Conservation (phyloP, 2,113 vertebrate species). For the Formicarius rufipectus region DNA sequence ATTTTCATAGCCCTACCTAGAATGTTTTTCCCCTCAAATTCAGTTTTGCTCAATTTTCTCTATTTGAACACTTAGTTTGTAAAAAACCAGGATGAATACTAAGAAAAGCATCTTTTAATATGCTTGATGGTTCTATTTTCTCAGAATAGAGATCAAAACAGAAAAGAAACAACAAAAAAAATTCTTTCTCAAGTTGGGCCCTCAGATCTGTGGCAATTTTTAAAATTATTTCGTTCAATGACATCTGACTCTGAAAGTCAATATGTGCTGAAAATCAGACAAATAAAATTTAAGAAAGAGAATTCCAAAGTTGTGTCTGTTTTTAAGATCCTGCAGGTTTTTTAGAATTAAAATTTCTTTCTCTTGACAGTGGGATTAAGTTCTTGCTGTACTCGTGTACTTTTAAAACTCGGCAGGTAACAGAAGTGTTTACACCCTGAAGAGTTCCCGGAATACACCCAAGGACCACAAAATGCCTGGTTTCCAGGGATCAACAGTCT, state of each 20-base stretch:
- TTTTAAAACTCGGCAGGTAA: not conserved
- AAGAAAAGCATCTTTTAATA: not conserved
- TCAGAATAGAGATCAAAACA: not conserved
- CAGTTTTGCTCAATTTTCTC: not conserved
- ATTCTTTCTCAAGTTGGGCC: not conserved
- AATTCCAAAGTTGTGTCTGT: not conserved
- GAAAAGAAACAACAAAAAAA: not conserved
- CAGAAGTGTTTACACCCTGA: not conserved
- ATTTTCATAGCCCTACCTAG: not conserved
- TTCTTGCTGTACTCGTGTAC: not conserved
- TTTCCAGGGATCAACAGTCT: not conserved
- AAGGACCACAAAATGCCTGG: not conserved
- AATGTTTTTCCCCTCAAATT: not conserved
- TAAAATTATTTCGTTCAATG: not conserved
- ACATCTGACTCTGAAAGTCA: not conserved
- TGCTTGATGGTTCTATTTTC: not conserved
- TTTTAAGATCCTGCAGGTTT: not conserved
- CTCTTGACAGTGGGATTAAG: not conserved
- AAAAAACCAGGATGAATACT: not conserved
- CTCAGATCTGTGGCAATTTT: not conserved
- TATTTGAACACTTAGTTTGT: not conserved
- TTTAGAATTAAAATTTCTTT: not conserved
- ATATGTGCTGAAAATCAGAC: not conserved
- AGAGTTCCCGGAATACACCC: not conserved
- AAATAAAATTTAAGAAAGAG: not conserved